These are phyloP conservation scores for Kryptolebias marmoratus DNA, from an alignment of 2,113 vertebrate genomes.

Conservation along the genomic window DNA sequence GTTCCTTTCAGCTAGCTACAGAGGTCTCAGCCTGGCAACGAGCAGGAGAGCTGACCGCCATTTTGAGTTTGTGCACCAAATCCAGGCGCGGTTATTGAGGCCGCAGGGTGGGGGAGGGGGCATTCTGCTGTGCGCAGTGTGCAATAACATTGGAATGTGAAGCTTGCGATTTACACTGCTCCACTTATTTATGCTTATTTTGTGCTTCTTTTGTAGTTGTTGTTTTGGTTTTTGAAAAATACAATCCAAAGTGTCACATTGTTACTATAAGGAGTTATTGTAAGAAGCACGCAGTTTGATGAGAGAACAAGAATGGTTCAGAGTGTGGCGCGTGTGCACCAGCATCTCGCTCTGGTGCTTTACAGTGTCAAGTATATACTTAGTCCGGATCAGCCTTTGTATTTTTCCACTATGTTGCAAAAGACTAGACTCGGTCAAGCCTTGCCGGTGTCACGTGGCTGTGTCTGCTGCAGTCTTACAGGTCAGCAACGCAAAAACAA, in stretches of 20 bases:
- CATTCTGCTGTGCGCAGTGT: conserved; percentile 50
- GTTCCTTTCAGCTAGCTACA: conserved; percentile 63
- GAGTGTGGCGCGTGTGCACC: conserved; percentile 5
- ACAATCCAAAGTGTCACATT: neutral
- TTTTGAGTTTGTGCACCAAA: conserved; percentile 72
- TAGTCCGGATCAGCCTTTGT: conserved; percentile 1
- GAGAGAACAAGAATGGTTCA: conserved; percentile 11
- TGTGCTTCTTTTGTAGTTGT: neutral
- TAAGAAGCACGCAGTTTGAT: conserved; percentile 19
- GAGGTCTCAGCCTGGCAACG: conserved; percentile 49
- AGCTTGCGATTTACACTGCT: conserved; percentile 24
- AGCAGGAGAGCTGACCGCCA: conserved; percentile 69
- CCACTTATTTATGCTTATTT: conserved; percentile 6
- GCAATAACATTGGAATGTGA: conserved; percentile 70
- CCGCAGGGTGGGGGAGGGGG: conserved; percentile 49
- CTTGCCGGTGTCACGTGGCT: conserved; percentile 15
- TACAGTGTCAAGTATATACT: conserved; percentile 26
- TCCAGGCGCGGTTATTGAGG: conserved; percentile 63
- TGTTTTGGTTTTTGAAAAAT: neutral
- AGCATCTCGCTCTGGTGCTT: conserved; percentile 29
- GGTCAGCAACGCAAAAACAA: conserved; percentile 26
- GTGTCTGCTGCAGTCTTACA: conserved; percentile 34
- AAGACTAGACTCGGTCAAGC: conserved; percentile 6
- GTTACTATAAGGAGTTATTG: neutral
- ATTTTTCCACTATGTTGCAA: conserved; percentile 17